Base-by-base conservation (phyloP, 2,797 vertebrate genomes). In the Enteromius radiatus region DNA sequence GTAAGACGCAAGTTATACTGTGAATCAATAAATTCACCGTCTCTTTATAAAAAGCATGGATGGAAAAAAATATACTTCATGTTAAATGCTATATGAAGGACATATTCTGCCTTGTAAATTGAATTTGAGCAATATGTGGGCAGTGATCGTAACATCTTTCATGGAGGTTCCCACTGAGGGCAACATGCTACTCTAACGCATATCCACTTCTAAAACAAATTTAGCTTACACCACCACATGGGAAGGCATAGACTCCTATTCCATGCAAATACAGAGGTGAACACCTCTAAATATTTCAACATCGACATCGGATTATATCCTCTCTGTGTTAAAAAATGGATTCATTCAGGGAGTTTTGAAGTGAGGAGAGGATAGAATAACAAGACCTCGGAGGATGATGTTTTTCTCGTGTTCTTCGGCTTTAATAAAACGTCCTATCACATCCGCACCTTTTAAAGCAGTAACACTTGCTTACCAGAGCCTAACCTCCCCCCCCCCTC, bases 321-420 rank as follows among this genome's bases (percentile, higher is more conserved):
- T 89, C 88, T 90, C 52, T 80, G 80, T 81, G 89, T 87, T 80
- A 76, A 93, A 93, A 92, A 84, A 91, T 86, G 82, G 89, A 90
- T 87, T 85, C 76, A 87, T 80, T 88, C 80, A 78, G 79, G 90
- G 81, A 36, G 74, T 86, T 71, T 84, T 87, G 84, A 78, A 59
- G 52, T n/a, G 7, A 87, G 65, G 38, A 83, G 71, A 45, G 89
- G 84, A 91, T 90, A 88, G 80, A 87, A 91, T 93, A 95, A 95
- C 89, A 93, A 93, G 91, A 87, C 90, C 92, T 93, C 65, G 28
- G 91, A 94, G 93, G 89, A 92, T 89, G 82, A 82, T 87, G 86
- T 94, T 93, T 94, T 92, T 89, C 89, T 76, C 17, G n/a, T 76
- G 71, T 76, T 76, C 70, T 26, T 65, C 7, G 14, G 38, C 28